Evolutionary conservation across 2,113 vertebrate species (phyloP).

Genomic region (Corythaixoides concolor): DNA sequence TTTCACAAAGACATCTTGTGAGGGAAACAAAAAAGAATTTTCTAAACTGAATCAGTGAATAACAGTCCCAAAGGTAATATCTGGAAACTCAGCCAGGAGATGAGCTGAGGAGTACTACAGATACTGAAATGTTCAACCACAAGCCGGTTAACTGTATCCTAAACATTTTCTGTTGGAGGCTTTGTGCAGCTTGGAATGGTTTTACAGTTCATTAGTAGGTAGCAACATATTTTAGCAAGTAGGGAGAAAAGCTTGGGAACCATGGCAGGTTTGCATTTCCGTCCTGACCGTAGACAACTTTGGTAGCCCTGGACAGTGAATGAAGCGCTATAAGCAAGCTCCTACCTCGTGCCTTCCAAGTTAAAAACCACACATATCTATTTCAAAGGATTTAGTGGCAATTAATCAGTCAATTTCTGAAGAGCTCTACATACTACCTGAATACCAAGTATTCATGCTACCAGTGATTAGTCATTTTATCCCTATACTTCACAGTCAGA

Average conservation of each 20-base stretch:
- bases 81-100: background rate
- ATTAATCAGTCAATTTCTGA: background rate
- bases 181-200: background rate
- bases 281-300: background rate
- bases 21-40: background rate
- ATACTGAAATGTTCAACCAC: background rate
- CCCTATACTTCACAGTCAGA: background rate
- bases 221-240: background rate
- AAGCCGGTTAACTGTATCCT: background rate
- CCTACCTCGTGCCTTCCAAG: background rate
- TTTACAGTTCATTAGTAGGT: background rate
- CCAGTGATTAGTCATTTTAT: background rate
- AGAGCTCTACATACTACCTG: background rate
- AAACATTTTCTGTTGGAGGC: background rate
- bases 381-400: background rate
- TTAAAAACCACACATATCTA: background rate
- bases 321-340: background rate
- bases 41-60: background rate
- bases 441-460: background rate
- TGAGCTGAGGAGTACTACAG: background rate
- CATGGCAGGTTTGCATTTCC: background rate
- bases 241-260: background rate
- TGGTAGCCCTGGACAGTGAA: background rate
- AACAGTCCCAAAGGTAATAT: background rate
- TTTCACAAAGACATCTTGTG: constrained; percentile 12